phyloP scores from a whole-genome alignment of 2,113 vertebrate species.

The Crotalus helleri region DNA sequence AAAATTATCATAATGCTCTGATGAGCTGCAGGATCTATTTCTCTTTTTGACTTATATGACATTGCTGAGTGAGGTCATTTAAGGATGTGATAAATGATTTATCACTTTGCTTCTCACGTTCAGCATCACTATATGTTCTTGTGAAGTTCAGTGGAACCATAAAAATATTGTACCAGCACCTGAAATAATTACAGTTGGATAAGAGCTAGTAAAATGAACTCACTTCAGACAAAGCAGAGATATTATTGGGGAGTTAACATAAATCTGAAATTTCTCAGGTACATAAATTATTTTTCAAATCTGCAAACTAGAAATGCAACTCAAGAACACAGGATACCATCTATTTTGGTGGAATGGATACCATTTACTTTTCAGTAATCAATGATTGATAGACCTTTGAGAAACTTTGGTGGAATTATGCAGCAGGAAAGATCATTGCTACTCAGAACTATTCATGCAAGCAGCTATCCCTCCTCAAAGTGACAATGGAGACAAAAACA shows the following conservation, averaged over 20 bases:
- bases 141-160: not conserved
- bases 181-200: not conserved
- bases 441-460: slow-evolving; percentile 42
- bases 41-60: not conserved
- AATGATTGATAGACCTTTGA: not conserved
- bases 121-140: not conserved
- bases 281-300: not conserved
- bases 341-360: not conserved
- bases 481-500: slow-evolving; percentile 58
- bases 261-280: not conserved
- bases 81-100: not conserved
- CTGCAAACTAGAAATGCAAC: not conserved
- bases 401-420: slow-evolving; percentile 45
- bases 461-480: slow-evolving; percentile 28
- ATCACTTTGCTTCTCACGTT: not conserved
- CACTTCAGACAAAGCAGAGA: too few relatives aligned
- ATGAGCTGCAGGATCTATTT: not conserved
- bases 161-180: not conserved
- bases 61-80: not conserved
- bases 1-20: not conserved
- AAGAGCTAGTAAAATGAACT: not conserved
- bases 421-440: slow-evolving; percentile 48
- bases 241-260: not conserved
- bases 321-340: not conserved
- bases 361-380: not conserved